Percentiles rank a stretch among this genome's conserved stretches.
phyloP scores from a whole-genome alignment of 2,113 vertebrate genomes.

The Erpornis zantholeuca region DNA sequence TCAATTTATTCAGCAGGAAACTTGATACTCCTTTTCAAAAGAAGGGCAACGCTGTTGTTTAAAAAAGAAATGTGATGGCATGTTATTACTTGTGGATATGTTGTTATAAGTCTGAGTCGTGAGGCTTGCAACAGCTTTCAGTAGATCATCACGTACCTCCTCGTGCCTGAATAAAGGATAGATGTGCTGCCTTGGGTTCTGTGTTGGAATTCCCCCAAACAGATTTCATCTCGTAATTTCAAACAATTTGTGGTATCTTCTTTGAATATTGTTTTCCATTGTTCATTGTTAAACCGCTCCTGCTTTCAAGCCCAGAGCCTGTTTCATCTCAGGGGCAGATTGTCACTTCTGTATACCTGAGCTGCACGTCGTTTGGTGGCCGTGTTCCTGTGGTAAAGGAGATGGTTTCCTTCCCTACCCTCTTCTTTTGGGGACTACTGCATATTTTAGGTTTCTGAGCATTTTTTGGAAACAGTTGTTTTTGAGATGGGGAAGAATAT shows the following conservation, averaged over 20 bases:
- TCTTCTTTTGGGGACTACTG: background rate
- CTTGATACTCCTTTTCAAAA: background rate
- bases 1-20: conserved; percentile 32
- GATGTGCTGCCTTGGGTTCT: background rate
- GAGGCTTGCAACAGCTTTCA: background rate
- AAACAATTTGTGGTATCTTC: background rate
- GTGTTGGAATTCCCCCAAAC: background rate
- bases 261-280: background rate
- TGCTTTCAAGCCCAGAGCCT: background rate
- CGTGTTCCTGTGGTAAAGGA: background rate
- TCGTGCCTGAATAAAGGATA: background rate
- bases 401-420: background rate
- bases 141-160: background rate
- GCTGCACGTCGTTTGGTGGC: background rate
- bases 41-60: background rate
- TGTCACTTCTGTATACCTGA: background rate
- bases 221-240: background rate
- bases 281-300: background rate
- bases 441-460: background rate
- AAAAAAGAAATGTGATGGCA: background rate
- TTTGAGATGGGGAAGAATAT: background rate
- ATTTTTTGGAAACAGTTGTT: background rate
- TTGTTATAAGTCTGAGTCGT: background rate
- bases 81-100: conserved; percentile 13
- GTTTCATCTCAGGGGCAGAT: background rate